Conservation (phyloP, 2,797 vertebrate species). For the Leptatherina wallacei region DNA sequence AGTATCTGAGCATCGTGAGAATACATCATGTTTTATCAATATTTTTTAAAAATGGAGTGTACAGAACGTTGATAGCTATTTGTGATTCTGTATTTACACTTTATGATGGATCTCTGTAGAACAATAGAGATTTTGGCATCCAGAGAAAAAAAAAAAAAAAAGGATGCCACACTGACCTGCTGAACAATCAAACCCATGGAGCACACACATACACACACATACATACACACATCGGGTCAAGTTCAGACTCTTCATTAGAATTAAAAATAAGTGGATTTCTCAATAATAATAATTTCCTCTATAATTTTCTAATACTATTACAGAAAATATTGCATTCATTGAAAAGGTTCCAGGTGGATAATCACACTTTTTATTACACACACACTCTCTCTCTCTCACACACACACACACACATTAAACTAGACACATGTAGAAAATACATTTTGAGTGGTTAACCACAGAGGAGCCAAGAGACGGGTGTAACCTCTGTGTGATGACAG, state of each 20-base stretch:
- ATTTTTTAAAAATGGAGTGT: slow-evolving; percentile 64
- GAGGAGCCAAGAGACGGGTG: slow-evolving; percentile 62
- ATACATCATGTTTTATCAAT: slow-evolving; percentile 55
- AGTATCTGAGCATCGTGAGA: slow-evolving; percentile 63
- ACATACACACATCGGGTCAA: slow-evolving; percentile 24
- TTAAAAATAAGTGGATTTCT: slow-evolving; percentile 73
- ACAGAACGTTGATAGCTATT: slow-evolving; percentile 75
- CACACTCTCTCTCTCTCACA: background rate
- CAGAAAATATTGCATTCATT: slow-evolving; percentile 70
- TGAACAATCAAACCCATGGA: slow-evolving; percentile 52
- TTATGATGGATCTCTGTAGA: slow-evolving; percentile 66
- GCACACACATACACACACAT: slow-evolving; percentile 25
- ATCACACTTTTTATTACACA: slow-evolving; percentile 7
- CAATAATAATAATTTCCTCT: slow-evolving; percentile 61
- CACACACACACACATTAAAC: slow-evolving; percentile 20
- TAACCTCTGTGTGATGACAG: slow-evolving; percentile 70
- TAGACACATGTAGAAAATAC: slow-evolving; percentile 57
- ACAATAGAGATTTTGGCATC: slow-evolving; percentile 61
- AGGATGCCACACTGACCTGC: slow-evolving; percentile 46
- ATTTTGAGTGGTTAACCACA: slow-evolving; percentile 76
- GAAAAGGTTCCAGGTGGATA: slow-evolving; percentile 52
- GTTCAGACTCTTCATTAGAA: slow-evolving; percentile 64
- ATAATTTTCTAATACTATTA: slow-evolving; percentile 73
- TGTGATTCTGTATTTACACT: slow-evolving; percentile 82
- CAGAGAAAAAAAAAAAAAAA: slow-evolving; percentile 28